Conservation (phyloP, 2,888 invertebrate genomes). For the Ctenicera cuprea region DNA sequence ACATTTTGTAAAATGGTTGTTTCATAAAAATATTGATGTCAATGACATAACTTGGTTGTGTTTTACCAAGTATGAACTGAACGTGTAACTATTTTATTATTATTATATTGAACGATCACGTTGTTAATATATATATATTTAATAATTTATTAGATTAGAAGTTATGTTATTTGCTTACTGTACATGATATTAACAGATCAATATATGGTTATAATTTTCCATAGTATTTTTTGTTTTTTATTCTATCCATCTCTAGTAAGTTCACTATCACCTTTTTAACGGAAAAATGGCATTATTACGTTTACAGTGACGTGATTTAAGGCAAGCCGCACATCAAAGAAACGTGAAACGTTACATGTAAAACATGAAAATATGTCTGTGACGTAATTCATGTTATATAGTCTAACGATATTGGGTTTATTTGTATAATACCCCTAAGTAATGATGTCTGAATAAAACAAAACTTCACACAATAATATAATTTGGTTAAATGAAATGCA, state of each 20-base stretch:
- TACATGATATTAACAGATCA: constrained; percentile 41
- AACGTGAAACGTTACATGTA: too few relatives aligned
- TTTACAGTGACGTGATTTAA: too few relatives aligned
- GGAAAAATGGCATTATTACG: too few relatives aligned
- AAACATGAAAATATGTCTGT: too few relatives aligned
- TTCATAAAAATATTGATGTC: constrained; percentile 27
- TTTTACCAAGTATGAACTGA: constrained; percentile 42
- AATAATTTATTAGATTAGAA: constrained; percentile 46
- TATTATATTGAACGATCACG: constrained; percentile 32
- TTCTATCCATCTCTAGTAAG: neutral
- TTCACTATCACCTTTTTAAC: too few relatives aligned
- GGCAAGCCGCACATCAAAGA: too few relatives aligned
- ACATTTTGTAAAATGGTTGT: constrained; percentile 16
- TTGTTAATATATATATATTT: constrained; percentile 44
- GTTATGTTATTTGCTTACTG: constrained; percentile 45
- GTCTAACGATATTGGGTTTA: too few relatives aligned
- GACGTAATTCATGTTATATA: too few relatives aligned
- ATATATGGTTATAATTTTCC: constrained; percentile 44
- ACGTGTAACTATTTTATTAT: constrained; percentile 46
- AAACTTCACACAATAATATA: too few relatives aligned
- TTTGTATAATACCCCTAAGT: too few relatives aligned
- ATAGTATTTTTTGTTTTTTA: neutral
- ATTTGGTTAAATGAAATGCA: too few relatives aligned
- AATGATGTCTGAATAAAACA: too few relatives aligned
- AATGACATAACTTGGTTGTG: constrained; percentile 33